Base-by-base conservation (phyloP, 2,888 invertebrate species). In the Tiliacea aurago region DNA sequence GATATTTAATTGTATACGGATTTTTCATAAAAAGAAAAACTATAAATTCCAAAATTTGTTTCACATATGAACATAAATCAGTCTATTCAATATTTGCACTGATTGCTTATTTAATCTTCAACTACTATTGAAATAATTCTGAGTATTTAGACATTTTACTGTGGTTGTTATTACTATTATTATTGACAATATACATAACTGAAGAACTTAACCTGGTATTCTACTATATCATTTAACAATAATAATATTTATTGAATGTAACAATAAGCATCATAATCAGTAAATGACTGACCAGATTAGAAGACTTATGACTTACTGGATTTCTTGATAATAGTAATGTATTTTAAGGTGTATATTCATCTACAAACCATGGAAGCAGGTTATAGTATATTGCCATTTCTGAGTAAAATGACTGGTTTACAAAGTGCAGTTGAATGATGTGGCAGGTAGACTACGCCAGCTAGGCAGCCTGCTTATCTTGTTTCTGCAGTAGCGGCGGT, bases 401-500 rank as follows among this genome's bases (percentile, higher is more conserved):
- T 45, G 56, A 73, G 63, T 74, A 75, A 78, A 70, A 73, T 74
- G 58, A 78, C 76, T 72, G 75, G 74, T 75, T 80, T 70, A 85
- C 85, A 84, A 86, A 89, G 89, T 91, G 90, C 90, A 91, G 88
- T 87, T 90, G 90, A 89, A 91, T 86, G 88, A 87, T 71, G 65
- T 15, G 55, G 71, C 68, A 70, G 78, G 66, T 45, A 4, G 56
- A 63, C 61, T 59, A 47, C 69, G n/a, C 47, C 68, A 82, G 70
- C 88, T 93, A 94, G 71, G 89, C 90, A n/a, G 90, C 76, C 74
- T 91, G 89, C 71, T 93, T 91, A 68, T 90, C 90, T 70, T 84
- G 89, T 72, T 90, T 88, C 65, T 85, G 88, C 73, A 85, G 73
- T 41, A 84, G 81, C 58, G 90, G 78, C 66, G 88, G 90, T 51